A percentile compares a stretch with the other conserved stretches of the same genome.
Conservation (phyloP, 1,140 invertebrate species). For the Tribolium castaneum region DNA sequence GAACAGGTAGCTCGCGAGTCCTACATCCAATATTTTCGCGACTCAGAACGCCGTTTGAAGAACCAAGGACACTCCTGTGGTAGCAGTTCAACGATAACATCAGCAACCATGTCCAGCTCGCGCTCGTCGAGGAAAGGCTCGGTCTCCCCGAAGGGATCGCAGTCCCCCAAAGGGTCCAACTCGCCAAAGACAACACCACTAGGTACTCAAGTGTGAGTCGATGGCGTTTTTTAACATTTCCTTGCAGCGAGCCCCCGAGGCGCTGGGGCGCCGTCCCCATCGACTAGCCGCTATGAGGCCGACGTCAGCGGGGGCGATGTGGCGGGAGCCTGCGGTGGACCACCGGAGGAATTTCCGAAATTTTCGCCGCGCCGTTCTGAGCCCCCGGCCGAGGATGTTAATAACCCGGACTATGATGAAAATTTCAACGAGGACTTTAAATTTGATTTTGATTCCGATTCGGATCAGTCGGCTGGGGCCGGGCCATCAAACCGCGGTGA, state of each 20-base stretch:
- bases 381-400: too few relatives aligned
- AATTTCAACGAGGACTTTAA: too few relatives aligned
- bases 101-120: slow-evolving; percentile 58
- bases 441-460: too few relatives aligned
- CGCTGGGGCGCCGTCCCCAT: slow-evolving; percentile 8
- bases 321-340: slow-evolving; percentile 48
- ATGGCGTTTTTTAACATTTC: too few relatives aligned
- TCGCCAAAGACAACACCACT: slow-evolving; percentile 57
- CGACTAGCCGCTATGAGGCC: not conserved
- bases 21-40: slow-evolving; percentile 79
- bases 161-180: slow-evolving; percentile 56
- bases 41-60: slow-evolving; percentile 60
- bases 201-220: slow-evolving; percentile 27
- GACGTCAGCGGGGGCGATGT: slow-evolving; percentile 45
- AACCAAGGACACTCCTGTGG: slow-evolving; percentile 55
- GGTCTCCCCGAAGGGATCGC: slow-evolving; percentile 58
- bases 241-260: slow-evolving; percentile 52
- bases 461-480: slow-evolving; percentile 40
- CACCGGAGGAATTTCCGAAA: slow-evolving; percentile 45
- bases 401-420: too few relatives aligned
- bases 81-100: slow-evolving; percentile 62
- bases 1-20: slow-evolving; percentile 91
- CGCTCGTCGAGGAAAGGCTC: slow-evolving; percentile 58
- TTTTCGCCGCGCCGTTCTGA: too few relatives aligned
- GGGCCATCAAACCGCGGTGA: slow-evolving; percentile 53